Evolutionary conservation across 2,888 invertebrate genomes (phyloP), one percentile per base, ranked within the genome.

Genomic region (Hypselothyrea guttata): DNA sequence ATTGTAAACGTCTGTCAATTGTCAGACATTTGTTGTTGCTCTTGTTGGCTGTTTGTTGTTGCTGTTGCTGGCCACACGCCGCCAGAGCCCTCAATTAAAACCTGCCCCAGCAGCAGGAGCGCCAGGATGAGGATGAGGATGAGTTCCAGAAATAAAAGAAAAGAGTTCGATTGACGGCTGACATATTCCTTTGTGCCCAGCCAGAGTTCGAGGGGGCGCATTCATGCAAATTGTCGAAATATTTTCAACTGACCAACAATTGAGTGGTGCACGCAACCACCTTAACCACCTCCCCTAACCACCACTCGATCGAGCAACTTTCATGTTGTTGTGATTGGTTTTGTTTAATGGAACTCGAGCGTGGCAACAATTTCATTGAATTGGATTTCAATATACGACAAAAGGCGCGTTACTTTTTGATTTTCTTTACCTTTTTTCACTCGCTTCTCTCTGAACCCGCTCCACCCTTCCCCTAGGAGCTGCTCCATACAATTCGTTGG

Each of bases 261-360:
- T 79, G 75, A 71, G 84, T 71, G 67, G 71, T 67, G 58, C 47
- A 37, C 44, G 34, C 37, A 22, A 16, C 31, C 31, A 16, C 28
- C 37, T n/a, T 11, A 9, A 11, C 30, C 9, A 30, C 12, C 13
- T 33, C 30, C 9, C 2, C 38, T 31, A 45, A 12, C 38, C 34
- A 9, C 3, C 15, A 13, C 34, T 5, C 46, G 51, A 38, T 37
- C 35, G 57, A 13, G 54, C 69, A 73, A 64, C 57, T 71, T 58
- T 59, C 60, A 57, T 53, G 72, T 78, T 86, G 76, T 86, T 76
- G 75, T 84, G 84, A 83, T 81, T 84, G 84, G 81, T 78, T 87
- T 88, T 87, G 86, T 88, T 86, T 88, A 88, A 87, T 87, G 86
- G 87, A 88, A 88, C 84, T 88, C 82, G 76, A 78, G 87, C 86